phyloP scores from a whole-genome alignment of 1,140 invertebrate species.

The Trichomalopsis sarcophagae region DNA sequence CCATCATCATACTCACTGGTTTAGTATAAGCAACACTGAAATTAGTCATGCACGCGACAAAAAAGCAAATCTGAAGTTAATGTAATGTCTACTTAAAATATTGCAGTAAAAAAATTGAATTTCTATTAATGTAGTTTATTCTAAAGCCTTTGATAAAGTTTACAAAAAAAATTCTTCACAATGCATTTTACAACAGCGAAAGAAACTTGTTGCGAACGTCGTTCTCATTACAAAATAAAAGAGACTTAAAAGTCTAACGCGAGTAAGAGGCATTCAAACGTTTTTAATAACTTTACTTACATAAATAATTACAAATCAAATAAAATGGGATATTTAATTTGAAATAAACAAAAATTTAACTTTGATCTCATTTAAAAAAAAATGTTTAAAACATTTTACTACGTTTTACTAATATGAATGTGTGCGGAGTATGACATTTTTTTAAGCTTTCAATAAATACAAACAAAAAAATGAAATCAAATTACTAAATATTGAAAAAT shows the following conservation, averaged over 20 bases:
- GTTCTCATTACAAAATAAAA: background rate
- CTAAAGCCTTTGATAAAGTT: constrained; percentile 27
- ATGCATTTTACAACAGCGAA: constrained; percentile 8
- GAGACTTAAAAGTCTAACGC: constrained; percentile 22
- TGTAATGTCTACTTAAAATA: background rate
- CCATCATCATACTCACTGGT: background rate
- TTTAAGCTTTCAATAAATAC: background rate
- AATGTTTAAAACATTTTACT: too few relatives aligned
- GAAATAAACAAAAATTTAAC: background rate
- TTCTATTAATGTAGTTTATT: constrained; percentile 5
- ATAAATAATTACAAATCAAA: background rate
- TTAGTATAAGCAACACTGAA: background rate
- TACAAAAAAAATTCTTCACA: constrained; percentile 14
- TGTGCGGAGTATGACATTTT: background rate
- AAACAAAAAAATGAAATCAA: background rate
- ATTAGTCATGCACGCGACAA: background rate
- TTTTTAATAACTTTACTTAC: background rate
- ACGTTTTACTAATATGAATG: background rate
- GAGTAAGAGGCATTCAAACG: background rate
- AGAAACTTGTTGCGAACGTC: background rate
- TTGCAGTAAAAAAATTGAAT: background rate
- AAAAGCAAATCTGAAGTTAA: background rate
- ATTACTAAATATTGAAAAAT: background rate
- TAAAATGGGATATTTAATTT: background rate
- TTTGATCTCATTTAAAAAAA: too few relatives aligned